These are phyloP conservation scores for Temnothorax rugatulus DNA, from an alignment of 2,888 invertebrate genomes.

Conservation along the genomic window DNA sequence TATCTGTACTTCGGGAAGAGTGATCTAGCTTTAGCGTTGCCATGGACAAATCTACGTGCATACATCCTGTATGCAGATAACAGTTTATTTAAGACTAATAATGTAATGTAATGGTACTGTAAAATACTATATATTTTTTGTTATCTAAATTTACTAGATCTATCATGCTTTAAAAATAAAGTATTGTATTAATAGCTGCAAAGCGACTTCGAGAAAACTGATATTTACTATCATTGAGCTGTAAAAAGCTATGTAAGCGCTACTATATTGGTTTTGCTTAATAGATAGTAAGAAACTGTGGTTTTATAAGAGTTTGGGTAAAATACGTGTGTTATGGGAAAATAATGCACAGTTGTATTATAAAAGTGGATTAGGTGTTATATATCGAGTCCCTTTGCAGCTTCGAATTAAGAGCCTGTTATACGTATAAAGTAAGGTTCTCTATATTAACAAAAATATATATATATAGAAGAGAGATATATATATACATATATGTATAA, in stretches of 20 bases:
- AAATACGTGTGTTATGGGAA: slow-evolving; percentile 11
- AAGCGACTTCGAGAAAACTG: slow-evolving; percentile 66
- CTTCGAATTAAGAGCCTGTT: slow-evolving; percentile 75
- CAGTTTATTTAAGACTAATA: slow-evolving; percentile 81
- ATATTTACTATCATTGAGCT: slow-evolving; percentile 68
- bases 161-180: slow-evolving; percentile 66
- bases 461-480: slow-evolving; percentile 58
- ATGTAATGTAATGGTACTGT: slow-evolving; percentile 82
- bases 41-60: slow-evolving; percentile 63
- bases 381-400: slow-evolving; percentile 73
- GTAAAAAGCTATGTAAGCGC: slow-evolving; percentile 69
- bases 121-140: slow-evolving; percentile 85
- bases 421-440: slow-evolving; percentile 76
- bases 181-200: slow-evolving; percentile 69
- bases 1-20: slow-evolving; percentile 83
- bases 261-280: slow-evolving; percentile 58
- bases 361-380: slow-evolving; percentile 57
- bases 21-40: slow-evolving; percentile 77
- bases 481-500: slow-evolving; percentile 60
- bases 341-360: slow-evolving; percentile 36
- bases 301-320: slow-evolving; percentile 42
- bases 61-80: slow-evolving; percentile 74
- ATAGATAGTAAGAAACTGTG: slow-evolving; percentile 47
- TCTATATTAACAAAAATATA: slow-evolving; percentile 78
- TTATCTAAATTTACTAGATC: slow-evolving; percentile 81